Base-by-base conservation (phyloP, 2,113 vertebrate species). In the Clarias magur region DNA sequence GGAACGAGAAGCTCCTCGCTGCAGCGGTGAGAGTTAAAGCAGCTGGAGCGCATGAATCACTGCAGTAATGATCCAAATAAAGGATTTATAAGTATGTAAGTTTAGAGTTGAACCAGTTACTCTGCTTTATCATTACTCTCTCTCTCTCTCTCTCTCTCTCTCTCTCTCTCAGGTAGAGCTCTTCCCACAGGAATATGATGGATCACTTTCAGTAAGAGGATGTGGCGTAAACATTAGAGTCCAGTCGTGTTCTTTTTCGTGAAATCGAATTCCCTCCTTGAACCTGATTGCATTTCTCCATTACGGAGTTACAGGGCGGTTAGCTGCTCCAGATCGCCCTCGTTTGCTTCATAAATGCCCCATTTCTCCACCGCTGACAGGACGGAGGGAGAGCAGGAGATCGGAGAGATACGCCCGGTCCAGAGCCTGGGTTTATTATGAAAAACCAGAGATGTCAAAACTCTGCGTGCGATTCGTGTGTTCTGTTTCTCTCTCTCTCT, bases 201-300 rank as follows among this genome's bases (percentile, higher is more conserved):
- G 65, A 89, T 89, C 54, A 84, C 83, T 87, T 72, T 88, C 67
- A 87, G 82, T 79, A 60, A 85, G 63, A 75, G 86, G 80, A 76
- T 54, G 38, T 89, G 86, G 78, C 86, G 67, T 84, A 75, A 89
- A 60, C 86, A 72, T 80, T 82, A 57, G 60, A 87, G 81, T 87
- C 54, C 78, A 53, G 56, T 82, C 60, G 17, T 81, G 59, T 83
- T 80, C 86, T 78, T 59, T 54, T 75, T 80, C 42, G 85, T 78
- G 68, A 89, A 91, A 90, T 89, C 73, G 0, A 88, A 90, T 91
- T 90, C 80, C 16, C 56, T 60, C n/a, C 81, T 68, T 88, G 75
- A 89, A 70, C 34, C 78, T 89, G 91, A 89, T 88, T 90, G 85
- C n/a, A 76, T 87, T 89, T 65, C 75, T 73, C 79, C 68, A 80